These are phyloP conservation scores for Andrena trimmerana DNA, from an alignment of 2,888 invertebrate genomes.

Conservation along the genomic window DNA sequence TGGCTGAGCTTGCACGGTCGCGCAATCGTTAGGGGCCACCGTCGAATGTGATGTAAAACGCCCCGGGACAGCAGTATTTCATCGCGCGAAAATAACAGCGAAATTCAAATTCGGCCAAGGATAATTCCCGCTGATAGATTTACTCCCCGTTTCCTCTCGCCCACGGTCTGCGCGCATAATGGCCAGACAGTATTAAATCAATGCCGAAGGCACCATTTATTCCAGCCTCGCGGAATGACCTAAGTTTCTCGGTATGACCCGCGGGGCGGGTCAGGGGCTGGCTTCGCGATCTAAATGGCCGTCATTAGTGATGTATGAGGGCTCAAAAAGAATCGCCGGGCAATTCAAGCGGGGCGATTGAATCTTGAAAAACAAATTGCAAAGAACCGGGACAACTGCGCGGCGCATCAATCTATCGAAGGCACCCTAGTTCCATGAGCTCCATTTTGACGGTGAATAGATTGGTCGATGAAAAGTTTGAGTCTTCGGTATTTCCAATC, in stretches of 20 bases:
- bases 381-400: slow-evolving; percentile 2
- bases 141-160: slow-evolving; percentile 45
- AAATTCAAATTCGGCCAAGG: slow-evolving; percentile 31
- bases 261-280: neutral
- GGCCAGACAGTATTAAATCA: slow-evolving; percentile 52
- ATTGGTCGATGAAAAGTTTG: too few species aligned
- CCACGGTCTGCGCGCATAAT: slow-evolving; percentile 35
- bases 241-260: slow-evolving; percentile 35
- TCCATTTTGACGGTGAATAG: neutral
- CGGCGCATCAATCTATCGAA: neutral
- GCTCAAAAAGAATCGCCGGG: slow-evolving; percentile 24
- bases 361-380: slow-evolving; percentile 35
- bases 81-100: slow-evolving; percentile 33
- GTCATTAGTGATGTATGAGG: slow-evolving; percentile 35
- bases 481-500: too few species aligned
- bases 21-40: slow-evolving; percentile 10
- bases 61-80: slow-evolving; percentile 8
- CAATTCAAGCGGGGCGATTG: slow-evolving; percentile 13
- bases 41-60: slow-evolving; percentile 15
- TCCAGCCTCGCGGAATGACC: slow-evolving; percentile 39
- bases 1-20: neutral
- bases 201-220: slow-evolving; percentile 46
- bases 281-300: slow-evolving; percentile 29
- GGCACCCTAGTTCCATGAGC: neutral
- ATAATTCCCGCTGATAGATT: slow-evolving; percentile 58